Base-by-base conservation (phyloP, 2,113 vertebrate genomes). In the Pelecanus crispus region DNA sequence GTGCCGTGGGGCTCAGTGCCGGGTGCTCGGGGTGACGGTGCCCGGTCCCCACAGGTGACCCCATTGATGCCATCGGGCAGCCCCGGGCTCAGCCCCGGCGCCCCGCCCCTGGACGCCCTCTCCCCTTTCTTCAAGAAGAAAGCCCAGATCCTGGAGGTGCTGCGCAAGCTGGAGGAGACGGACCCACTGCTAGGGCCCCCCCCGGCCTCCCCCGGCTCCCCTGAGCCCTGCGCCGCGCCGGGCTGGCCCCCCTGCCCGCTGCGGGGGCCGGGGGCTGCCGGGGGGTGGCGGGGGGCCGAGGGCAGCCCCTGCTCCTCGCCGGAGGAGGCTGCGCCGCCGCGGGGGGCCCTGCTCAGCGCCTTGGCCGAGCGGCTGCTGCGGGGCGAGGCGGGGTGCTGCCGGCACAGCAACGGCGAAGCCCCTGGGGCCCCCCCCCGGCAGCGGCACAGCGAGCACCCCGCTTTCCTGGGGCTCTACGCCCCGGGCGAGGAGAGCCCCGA, bases 41-140 rank as follows among this genome's bases (percentile, higher is more conserved):
- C 40, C 55, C 1, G 18, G 42, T 56, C 58, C 88, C 73, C 5
- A 0, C 84, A 97, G 98, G 95, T 95, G 36, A 94, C 91, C 21
- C 96, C 96, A 3, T 93, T 95, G 7, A 97, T 97, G 91, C 97
- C 95, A 5, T 81, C 86, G 74, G 40, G 77, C 95, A 62, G 97
- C 98, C 78, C 90, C 1, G 92, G 89, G 29, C 89, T 95, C 72
- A 83, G 98, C 20, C 97, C 98, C 73, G 15, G 96, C 49, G 66
- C 90, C 94, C 94, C 96, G 9, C 97, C 98, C 20, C 97, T 99
- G 98, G 99, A 99, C 65, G 99, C 99, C 28, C 98, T 99, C 58
- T 99, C 99, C 25, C 99, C 99, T 2, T 99, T 99, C 96, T 98
- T 99, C 95, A 99, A 98, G 94, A 99, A 99, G 98, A 99, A 99